phyloP scores from a whole-genome alignment of 2,888 invertebrate species.

The Trachelus iudaicus region DNA sequence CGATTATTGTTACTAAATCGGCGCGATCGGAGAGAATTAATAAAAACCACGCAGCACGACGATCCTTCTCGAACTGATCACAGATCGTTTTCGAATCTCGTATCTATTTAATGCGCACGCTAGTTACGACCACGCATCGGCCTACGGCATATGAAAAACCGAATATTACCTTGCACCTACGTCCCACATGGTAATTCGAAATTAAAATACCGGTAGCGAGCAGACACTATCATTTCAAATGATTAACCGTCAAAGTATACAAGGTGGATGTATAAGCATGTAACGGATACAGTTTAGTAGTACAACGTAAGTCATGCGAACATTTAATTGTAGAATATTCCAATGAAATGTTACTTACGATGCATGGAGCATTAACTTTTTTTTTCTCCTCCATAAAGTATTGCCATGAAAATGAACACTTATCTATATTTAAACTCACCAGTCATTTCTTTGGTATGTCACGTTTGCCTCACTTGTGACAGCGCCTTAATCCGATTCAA shows the following conservation, averaged over 20 bases:
- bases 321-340: not conserved
- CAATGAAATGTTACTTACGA: not conserved
- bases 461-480: not conserved
- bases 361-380: constrained; percentile 33
- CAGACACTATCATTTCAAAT: not conserved
- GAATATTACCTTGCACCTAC: constrained; percentile 16
- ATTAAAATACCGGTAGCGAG: not conserved
- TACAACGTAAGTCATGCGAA: not conserved
- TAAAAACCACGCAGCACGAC: not conserved
- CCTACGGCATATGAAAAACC: not conserved
- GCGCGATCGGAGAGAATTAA: not conserved
- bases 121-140: not conserved
- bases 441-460: constrained; percentile 23
- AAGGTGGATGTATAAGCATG: constrained; percentile 7
- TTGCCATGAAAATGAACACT: not conserved
- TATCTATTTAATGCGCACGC: not conserved
- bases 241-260: not conserved
- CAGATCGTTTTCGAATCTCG: not conserved
- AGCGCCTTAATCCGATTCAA: not conserved
- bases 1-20: not conserved
- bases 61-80: not conserved
- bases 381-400: not conserved
- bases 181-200: constrained; percentile 3
- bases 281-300: constrained; percentile 1
- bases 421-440: constrained; percentile 28